phyloP scores from a whole-genome alignment of 2,888 invertebrate genomes.

The Quadroppia sp. region DNA sequence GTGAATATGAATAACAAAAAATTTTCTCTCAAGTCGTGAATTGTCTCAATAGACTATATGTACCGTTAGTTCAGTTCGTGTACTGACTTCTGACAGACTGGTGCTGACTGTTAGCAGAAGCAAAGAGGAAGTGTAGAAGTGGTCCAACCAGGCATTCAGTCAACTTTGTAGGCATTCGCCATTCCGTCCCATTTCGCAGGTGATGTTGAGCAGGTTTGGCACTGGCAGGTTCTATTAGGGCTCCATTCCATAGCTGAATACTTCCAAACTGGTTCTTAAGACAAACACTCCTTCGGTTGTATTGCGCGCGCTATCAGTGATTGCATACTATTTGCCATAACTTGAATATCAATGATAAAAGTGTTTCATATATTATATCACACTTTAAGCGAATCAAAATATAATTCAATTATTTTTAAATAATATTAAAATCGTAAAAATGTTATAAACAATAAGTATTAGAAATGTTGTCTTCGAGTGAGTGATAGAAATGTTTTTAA shows the following conservation, averaged over 20 bases:
- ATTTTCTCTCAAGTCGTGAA: neutral
- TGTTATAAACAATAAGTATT: too few relatives aligned
- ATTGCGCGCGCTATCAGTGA: neutral
- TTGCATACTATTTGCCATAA: too few relatives aligned
- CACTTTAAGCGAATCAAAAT: too few relatives aligned
- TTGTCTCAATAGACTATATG: slow-evolving; percentile 23
- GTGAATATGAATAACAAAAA: neutral
- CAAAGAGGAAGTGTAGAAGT: slow-evolving; percentile 34
- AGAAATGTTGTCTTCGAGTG: too few relatives aligned
- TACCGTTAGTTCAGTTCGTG: slow-evolving; percentile 28
- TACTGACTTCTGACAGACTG: slow-evolving; percentile 35
- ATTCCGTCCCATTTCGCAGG: slow-evolving; percentile 31
- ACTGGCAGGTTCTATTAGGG: slow-evolving; percentile 27
- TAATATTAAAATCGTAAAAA: too few relatives aligned
- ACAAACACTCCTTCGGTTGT: slow-evolving; percentile 9
- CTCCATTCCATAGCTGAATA: slow-evolving; percentile 6
- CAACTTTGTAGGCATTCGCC: slow-evolving; percentile 19
- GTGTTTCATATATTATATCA: too few relatives aligned
- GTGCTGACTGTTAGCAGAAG: slow-evolving; percentile 12
- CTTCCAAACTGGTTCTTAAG: slow-evolving; percentile 1
- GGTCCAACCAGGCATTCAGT: slow-evolving; percentile 36
- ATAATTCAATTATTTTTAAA: too few relatives aligned
- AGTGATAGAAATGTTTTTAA: too few relatives aligned
- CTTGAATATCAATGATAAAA: too few relatives aligned
- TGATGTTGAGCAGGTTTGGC: slow-evolving; percentile 7